phyloP scores from a whole-genome alignment of 2,888 invertebrate species.

The Bimastos eiseni region DNA sequence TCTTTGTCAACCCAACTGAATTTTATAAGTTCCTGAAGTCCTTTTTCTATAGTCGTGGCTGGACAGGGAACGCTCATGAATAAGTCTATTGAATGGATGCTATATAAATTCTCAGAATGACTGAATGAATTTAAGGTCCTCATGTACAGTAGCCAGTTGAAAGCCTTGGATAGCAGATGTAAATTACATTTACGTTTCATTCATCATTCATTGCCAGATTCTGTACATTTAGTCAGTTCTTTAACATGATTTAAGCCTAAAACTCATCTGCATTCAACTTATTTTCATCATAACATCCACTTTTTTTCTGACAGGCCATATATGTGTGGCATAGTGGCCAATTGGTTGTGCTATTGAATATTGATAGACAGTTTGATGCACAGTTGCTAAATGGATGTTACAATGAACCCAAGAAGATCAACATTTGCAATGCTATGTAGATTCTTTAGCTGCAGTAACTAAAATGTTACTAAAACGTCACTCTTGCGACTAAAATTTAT shows the following conservation, averaged over 20 bases:
- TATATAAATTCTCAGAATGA: no score
- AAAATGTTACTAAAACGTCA: no score
- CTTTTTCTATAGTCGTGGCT: no score
- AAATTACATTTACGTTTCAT: neutral
- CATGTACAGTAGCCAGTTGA: neutral
- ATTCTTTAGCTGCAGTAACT: neutral
- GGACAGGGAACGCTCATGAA: no score
- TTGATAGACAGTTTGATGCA: neutral
- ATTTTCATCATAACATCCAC: neutral
- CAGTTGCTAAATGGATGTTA: neutral
- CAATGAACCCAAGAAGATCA: neutral
- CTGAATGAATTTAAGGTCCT: no score
- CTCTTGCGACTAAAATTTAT: no score
- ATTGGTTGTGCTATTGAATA: neutral
- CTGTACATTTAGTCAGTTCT: no score
- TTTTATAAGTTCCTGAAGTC: no score
- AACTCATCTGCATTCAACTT: neutral
- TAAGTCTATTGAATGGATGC: no score
- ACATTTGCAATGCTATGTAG: neutral
- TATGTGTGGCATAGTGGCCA: neutral
- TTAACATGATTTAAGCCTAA: no score
- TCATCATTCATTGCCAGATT: neutral
- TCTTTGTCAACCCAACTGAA: no score
- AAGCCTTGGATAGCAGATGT: neutral
- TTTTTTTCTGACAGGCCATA: neutral